phyloP scores from a whole-genome alignment of 2,113 vertebrate species.

The Chamaetylas fuelleborni region DNA sequence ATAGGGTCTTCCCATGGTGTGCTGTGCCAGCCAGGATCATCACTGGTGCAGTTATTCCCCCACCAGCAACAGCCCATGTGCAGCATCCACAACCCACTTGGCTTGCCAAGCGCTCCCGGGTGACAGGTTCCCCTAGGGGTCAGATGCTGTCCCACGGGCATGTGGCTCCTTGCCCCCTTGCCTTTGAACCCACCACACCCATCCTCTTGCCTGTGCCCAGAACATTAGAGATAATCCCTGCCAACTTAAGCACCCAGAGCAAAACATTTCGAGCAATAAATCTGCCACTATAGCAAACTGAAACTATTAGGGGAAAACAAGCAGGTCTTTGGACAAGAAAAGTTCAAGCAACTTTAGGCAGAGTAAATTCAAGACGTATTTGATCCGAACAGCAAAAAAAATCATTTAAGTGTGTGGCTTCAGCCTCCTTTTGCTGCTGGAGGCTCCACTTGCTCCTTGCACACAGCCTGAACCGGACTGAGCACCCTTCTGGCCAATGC shows the following conservation, averaged over 20 bases:
- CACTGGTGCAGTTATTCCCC: not conserved
- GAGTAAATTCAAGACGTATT: not conserved
- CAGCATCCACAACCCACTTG: not conserved
- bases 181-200: not conserved
- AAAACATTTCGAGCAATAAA: not conserved
- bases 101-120: not conserved
- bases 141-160: not conserved
- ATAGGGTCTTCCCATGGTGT: fast-evolving
- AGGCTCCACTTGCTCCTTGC: fast-evolving
- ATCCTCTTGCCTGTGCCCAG: not conserved
- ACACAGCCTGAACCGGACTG: not conserved
- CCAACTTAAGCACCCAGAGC: not conserved
- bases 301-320: not conserved
- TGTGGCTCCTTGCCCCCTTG: fast-evolving
- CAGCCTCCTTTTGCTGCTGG: not conserved
- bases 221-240: not conserved
- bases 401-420: fast-evolving
- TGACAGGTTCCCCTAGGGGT: fast-evolving
- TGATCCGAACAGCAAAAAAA: not conserved
- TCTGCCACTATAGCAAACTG: not conserved
- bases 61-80: too few relatives aligned
- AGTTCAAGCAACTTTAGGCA: not conserved
- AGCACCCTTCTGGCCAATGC: fast-evolving
- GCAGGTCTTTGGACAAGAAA: not conserved
- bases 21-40: not conserved